A percentile compares a stretch with the other conserved stretches of the same genome.
phyloP scores from a whole-genome alignment of 1,140 invertebrate species.

The Drosophila sulfurigaster region DNA sequence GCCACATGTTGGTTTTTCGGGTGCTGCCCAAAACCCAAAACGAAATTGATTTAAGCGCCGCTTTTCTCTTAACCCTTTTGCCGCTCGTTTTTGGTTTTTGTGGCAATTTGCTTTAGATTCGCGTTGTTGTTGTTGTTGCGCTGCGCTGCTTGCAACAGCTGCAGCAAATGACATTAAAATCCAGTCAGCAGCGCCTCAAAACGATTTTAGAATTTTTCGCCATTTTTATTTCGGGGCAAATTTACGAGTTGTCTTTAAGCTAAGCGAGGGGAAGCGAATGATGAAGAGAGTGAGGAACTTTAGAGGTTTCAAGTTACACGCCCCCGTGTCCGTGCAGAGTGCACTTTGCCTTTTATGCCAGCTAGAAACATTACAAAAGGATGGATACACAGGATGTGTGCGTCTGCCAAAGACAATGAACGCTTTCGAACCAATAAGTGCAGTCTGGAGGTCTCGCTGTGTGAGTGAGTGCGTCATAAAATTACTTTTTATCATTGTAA shows the following conservation, averaged over 20 bases:
- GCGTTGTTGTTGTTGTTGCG: slow-evolving; percentile 16
- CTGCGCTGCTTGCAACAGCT: slow-evolving; percentile 49
- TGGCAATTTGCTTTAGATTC: slow-evolving; percentile 16
- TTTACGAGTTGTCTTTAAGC: slow-evolving; percentile 41
- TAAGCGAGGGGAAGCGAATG: not conserved
- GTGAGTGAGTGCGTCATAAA: slow-evolving; percentile 75
- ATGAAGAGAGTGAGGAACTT: not conserved
- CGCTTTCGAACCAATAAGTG: slow-evolving; percentile 60
- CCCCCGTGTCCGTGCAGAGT: slow-evolving; percentile 34
- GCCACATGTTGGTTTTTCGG: slow-evolving; percentile 27
- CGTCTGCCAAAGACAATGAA: slow-evolving; percentile 57
- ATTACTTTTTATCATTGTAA: slow-evolving; percentile 84
- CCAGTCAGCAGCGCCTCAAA: slow-evolving; percentile 38
- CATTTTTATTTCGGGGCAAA: slow-evolving; percentile 13
- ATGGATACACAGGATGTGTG: slow-evolving; percentile 33
- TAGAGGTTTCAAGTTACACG: slow-evolving; percentile 54
- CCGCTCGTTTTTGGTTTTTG: slow-evolving; percentile 44
- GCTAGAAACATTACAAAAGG: slow-evolving; percentile 50
- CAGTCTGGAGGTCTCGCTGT: slow-evolving; percentile 3
- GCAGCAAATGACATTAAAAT: slow-evolving; percentile 74
- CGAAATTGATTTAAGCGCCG: slow-evolving; percentile 54
- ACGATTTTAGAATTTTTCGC: slow-evolving; percentile 46
- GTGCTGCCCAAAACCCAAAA: slow-evolving; percentile 12
- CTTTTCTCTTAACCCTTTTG: slow-evolving; percentile 39
- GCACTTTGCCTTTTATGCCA: slow-evolving; percentile 56